Percentiles rank a stretch among this genome's conserved stretches.
Evolutionary conservation across 2,888 invertebrate species (phyloP).

Genomic region (Ochropacha duplaris): DNA sequence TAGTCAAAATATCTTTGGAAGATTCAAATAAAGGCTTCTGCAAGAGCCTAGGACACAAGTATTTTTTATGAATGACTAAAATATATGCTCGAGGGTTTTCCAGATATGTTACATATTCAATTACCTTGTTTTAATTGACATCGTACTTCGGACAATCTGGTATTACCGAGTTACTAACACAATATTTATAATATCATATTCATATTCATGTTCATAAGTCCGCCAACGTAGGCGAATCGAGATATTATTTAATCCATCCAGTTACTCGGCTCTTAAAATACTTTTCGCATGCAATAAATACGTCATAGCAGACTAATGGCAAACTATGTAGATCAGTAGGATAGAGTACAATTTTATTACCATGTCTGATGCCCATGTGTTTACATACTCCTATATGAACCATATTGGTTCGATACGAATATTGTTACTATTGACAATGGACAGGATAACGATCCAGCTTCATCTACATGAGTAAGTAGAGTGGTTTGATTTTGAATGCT

Average conservation of each 20-base stretch:
- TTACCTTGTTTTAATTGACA: too few relatives aligned
- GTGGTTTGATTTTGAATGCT: too few relatives aligned
- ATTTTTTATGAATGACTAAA: too few relatives aligned
- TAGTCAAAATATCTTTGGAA: too few relatives aligned
- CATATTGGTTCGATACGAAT: background rate
- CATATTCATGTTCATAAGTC: background rate
- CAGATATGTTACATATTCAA: too few relatives aligned
- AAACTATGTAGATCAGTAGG: conserved; percentile 34
- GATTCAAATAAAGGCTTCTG: too few relatives aligned
- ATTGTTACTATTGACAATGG: background rate
- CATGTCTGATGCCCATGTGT: conserved; percentile 15
- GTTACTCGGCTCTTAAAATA: conserved; percentile 43
- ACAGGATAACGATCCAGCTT: too few relatives aligned
- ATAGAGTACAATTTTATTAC: conserved; percentile 36
- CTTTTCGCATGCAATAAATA: conserved; percentile 40
- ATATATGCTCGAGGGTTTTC: too few relatives aligned
- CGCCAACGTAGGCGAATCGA: background rate
- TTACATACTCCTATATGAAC: background rate
- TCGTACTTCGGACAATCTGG: too few relatives aligned
- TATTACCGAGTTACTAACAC: too few relatives aligned
- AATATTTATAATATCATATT: background rate
- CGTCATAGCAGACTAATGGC: conserved; percentile 35
- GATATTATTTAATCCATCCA: conserved; percentile 35
- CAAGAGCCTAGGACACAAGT: too few relatives aligned
- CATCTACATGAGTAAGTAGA: too few relatives aligned